A percentile compares a stretch with the other conserved stretches of the same genome.
Evolutionary conservation across 2,797 vertebrate genomes (phyloP).

Genomic region (Nyctalus aviator): DNA sequence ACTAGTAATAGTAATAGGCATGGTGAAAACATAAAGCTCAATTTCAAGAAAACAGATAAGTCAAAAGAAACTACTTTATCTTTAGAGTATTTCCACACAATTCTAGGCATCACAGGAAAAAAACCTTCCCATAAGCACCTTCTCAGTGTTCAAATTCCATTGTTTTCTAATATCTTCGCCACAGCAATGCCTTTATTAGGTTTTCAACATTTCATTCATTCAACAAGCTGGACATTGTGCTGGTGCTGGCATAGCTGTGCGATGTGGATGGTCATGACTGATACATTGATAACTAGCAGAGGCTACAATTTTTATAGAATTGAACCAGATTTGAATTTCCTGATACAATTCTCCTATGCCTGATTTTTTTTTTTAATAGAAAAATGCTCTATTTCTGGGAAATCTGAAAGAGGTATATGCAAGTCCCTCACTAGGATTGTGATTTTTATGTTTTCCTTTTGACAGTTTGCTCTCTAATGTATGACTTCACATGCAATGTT

Average conservation of each 20-base stretch:
- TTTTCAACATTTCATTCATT: not conserved
- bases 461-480: not conserved
- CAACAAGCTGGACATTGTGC: no score
- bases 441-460: not conserved
- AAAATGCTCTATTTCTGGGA: not conserved
- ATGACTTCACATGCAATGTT: not conserved
- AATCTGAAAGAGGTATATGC: not conserved
- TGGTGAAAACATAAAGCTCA: not conserved
- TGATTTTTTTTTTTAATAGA: constrained; percentile 23
- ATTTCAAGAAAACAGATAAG: not conserved
- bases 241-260: not conserved
- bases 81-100: not conserved
- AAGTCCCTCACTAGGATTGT: not conserved
- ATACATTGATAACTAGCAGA: not conserved
- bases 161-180: not conserved
- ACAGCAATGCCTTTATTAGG: not conserved
- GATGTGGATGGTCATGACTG: not conserved
- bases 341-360: not conserved
- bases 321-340: not conserved
- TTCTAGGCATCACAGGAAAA: not conserved
- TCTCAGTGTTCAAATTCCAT: not conserved
- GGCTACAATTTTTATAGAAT: not conserved
- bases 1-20: no score
- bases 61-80: not conserved
- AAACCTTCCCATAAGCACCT: not conserved